These are phyloP conservation scores for Pseudobourletiella spinata DNA, from an alignment of 1,140 invertebrate species.

Conservation along the genomic window DNA sequence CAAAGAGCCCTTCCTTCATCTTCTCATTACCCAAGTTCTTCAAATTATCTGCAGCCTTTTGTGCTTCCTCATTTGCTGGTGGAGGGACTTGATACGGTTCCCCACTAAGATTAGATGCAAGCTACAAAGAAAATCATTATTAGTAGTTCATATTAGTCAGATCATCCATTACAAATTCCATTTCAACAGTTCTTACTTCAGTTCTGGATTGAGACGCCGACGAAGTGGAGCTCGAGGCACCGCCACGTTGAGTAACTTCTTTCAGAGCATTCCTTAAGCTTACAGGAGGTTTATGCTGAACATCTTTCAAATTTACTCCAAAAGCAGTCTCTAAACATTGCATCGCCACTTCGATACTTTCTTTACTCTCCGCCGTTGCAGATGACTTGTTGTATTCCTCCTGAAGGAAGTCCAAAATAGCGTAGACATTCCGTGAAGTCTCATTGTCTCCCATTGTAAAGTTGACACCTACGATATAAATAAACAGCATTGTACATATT, in stretches of 20 bases:
- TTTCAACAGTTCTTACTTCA: too few relatives aligned
- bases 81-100: conserved; percentile 9
- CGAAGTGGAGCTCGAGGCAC: neutral
- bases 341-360: conserved; percentile 72
- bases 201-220: neutral
- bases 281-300: conserved; percentile 31
- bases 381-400: conserved; percentile 25
- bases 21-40: conserved; percentile 78
- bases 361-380: conserved; percentile 52
- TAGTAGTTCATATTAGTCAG: too few relatives aligned
- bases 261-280: conserved; percentile 5
- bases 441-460: conserved; percentile 10
- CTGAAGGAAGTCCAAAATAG: conserved; percentile 25
- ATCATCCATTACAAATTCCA: too few relatives aligned
- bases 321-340: conserved; percentile 80
- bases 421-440: conserved; percentile 8
- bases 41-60: conserved; percentile 58
- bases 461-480: neutral
- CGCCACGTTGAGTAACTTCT: neutral
- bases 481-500: neutral
- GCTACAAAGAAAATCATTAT: too few relatives aligned
- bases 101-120: neutral
- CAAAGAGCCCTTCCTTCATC: conserved; percentile 70
- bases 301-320: conserved; percentile 45
- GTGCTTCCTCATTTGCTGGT: conserved; percentile 46